Conservation (phyloP, 2,888 invertebrate species). For the Clepsis dumicolana region DNA sequence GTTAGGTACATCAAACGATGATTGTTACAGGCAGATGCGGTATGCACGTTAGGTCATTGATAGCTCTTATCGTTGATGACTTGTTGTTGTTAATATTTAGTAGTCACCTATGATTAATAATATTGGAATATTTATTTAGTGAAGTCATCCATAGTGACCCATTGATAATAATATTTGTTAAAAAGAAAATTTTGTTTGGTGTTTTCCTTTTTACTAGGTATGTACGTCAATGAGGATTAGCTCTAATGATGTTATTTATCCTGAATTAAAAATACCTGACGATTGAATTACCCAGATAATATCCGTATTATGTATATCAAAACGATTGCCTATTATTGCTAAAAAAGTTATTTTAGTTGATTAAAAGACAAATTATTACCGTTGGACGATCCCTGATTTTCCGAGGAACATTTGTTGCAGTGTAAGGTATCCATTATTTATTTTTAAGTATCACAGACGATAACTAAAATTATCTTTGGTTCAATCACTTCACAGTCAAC, state of each 20-base stretch:
- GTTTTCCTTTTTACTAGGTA: neutral
- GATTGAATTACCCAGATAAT: neutral
- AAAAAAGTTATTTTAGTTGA: neutral
- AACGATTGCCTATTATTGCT: neutral
- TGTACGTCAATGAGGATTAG: too few relatives aligned
- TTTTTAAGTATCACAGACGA: slow-evolving; percentile 73
- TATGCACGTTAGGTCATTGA: slow-evolving; percentile 12
- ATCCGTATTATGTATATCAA: too few relatives aligned
- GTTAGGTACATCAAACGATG: neutral
- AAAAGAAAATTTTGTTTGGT: neutral
- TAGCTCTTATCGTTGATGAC: slow-evolving; percentile 6
- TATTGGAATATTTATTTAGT: neutral
- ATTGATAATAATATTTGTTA: neutral
- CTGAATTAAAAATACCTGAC: neutral
- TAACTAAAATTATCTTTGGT: slow-evolving; percentile 58
- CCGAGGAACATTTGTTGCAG: slow-evolving; percentile 67
- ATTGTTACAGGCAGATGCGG: neutral
- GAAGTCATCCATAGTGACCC: neutral
- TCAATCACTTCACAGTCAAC: slow-evolving; percentile 52
- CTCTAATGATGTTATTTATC: neutral
- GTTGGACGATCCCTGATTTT: slow-evolving; percentile 57
- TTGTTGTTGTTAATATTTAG: neutral
- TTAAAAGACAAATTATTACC: slow-evolving; percentile 60
- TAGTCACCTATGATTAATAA: neutral
- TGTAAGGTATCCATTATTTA: slow-evolving; percentile 63